phyloP scores from a whole-genome alignment of 2,113 vertebrate genomes.

The Cyanoderma ruficeps region DNA sequence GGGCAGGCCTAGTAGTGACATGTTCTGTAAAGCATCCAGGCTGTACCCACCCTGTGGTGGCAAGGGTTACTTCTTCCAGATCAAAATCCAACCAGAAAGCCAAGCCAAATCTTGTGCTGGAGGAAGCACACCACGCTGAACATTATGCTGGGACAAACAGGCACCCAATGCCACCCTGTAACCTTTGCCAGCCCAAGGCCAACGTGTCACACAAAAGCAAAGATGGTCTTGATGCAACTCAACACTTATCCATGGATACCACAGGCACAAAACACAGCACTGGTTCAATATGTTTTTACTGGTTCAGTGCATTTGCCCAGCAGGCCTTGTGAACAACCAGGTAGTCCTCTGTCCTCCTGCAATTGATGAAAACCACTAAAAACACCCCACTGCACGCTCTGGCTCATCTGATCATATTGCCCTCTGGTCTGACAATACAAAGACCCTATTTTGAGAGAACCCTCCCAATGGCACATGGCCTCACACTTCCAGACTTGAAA shows the following conservation, averaged over 20 bases:
- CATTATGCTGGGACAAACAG: not conserved
- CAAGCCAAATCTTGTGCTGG: not conserved
- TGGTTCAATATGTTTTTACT: not conserved
- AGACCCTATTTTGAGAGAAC: fast-evolving
- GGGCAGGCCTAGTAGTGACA: not conserved
- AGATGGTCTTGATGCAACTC: not conserved
- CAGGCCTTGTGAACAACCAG: not conserved
- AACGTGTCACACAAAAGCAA: not conserved
- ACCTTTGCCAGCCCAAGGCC: not conserved
- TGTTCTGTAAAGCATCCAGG: fast-evolving
- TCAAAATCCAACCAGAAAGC: not conserved
- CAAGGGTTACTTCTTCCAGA: not conserved
- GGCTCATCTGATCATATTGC: not conserved
- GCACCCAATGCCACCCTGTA: not conserved
- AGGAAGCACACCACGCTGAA: not conserved
- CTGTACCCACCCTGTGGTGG: not conserved
- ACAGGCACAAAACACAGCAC: not conserved
- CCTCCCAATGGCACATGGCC: not conserved
- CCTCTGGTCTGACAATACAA: not conserved
- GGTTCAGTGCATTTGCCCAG: not conserved
- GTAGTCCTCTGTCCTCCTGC: not conserved
- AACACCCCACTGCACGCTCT: not conserved
- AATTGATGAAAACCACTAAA: not conserved
- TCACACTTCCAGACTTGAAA: not conserved
- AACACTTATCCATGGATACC: not conserved